phyloP scores from a whole-genome alignment of 2,888 invertebrate species.

The Dasypolia templi region DNA sequence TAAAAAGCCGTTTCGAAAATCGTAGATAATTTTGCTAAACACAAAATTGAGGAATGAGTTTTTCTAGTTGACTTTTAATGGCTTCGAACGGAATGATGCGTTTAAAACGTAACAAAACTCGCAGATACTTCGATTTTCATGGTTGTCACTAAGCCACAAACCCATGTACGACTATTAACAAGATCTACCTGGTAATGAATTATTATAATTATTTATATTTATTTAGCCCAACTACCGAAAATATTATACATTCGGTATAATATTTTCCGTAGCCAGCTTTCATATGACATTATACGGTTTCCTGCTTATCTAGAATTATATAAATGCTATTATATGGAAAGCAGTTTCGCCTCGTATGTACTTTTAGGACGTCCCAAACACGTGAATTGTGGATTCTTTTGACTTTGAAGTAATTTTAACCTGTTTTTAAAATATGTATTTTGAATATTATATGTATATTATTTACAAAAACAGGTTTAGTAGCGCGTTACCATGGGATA shows the following conservation, averaged over 20 bases:
- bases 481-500: too few species aligned
- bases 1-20: conserved; percentile 35
- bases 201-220: too few species aligned
- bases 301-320: conserved; percentile 25
- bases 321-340: conserved; percentile 23
- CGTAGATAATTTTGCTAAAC: conserved; percentile 13
- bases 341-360: neutral
- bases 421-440: neutral
- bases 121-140: too few species aligned
- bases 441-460: neutral
- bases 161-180: neutral
- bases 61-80: conserved; percentile 5
- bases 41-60: conserved; percentile 31
- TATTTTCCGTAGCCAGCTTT: conserved; percentile 42
- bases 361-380: conserved; percentile 16
- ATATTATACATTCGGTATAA: conserved; percentile 18
- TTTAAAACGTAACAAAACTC: neutral
- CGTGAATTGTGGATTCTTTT: neutral
- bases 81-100: conserved; percentile 4
- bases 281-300: conserved; percentile 37
- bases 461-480: neutral
- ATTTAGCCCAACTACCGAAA: too few species aligned
- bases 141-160: neutral
- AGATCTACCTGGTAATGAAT: neutral
- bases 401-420: neutral